Evolutionary conservation across 2,888 invertebrate genomes (phyloP), one percentile per base, ranked within the genome.

Genomic region (Xylocampa areola): DNA sequence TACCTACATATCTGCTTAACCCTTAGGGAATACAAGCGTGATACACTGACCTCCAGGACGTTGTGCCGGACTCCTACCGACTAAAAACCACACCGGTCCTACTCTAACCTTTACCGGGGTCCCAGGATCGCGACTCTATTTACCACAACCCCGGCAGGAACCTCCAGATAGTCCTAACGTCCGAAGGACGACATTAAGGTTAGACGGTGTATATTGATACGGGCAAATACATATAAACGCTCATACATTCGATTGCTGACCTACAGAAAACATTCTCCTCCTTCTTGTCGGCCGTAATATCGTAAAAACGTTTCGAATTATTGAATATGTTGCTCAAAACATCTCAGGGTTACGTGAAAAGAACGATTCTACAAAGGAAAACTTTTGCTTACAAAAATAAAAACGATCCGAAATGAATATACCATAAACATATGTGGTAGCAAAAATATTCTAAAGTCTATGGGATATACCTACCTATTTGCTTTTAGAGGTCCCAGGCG

Each of bases 301-400:
- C 35, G 17, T 37, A 54, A 54, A 63, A 68, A 40, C 33, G 40
- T 51, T 36, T 14, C 21, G 32, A 53, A 45, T 40, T 29, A 59
- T 59, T 64, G 8, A 68, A 68, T 44, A 53, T 63, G 40, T 44
- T 27, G 16, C 44, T 68, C 25, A 44, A 51, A 47, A 33, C n/a
- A 14, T 32, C 16, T 37, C 35, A 3, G 30, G 4, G 23, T 51
- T 51, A 30, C 30, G 25, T 48, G 29, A 33, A 52, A 45, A 35
- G 32, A 44, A 48, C 7, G 23, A 19, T 29, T 37, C 4, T 19
- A 19, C 14, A 30, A 30, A 41, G 17, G 5, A 32, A 45, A 43
- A 17, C 23, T 37, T 58, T 47, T 29, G 25, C 50, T 10, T 11
- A 17, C 19, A 37, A 35, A n/a, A 30, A 52, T 48, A 10, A 60